These are phyloP conservation scores for Sesamia inferens DNA, from an alignment of 2,888 invertebrate genomes.

Conservation along the genomic window DNA sequence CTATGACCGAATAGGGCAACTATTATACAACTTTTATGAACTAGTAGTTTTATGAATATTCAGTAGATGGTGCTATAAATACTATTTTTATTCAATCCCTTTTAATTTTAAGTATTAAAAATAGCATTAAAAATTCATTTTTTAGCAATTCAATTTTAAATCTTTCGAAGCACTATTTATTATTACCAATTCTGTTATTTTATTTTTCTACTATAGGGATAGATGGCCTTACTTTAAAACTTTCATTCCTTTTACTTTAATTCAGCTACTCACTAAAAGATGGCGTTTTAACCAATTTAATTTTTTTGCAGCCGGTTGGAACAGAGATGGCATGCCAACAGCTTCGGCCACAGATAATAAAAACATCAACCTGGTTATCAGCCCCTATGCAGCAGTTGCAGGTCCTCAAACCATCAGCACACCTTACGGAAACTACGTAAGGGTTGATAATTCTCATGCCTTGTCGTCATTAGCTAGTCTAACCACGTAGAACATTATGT, in stretches of 20 bases:
- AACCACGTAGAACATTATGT: constrained; percentile 19
- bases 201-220: not conserved
- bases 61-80: constrained; percentile 22
- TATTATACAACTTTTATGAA: not conserved
- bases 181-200: fast-evolving
- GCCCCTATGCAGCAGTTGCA: constrained; percentile 72
- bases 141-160: not conserved
- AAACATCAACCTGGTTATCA: constrained; percentile 68
- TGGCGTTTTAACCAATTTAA: constrained; percentile 54
- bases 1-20: constrained; percentile 17
- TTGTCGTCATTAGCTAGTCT: constrained; percentile 38
- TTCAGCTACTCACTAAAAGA: constrained; percentile 60
- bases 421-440: constrained; percentile 82
- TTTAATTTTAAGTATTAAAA: not conserved
- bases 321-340: constrained; percentile 72
- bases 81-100: not conserved
- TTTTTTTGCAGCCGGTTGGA: constrained; percentile 79
- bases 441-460: constrained; percentile 59
- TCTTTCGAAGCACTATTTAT: not conserved
- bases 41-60: fast-evolving
- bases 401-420: constrained; percentile 83
- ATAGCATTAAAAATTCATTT: not conserved
- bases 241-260: not conserved
- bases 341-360: constrained; percentile 62
- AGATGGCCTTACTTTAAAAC: constrained; percentile 14